Conservation (phyloP, 2,797 vertebrate species). For the Sebastiscus albofasciatus region DNA sequence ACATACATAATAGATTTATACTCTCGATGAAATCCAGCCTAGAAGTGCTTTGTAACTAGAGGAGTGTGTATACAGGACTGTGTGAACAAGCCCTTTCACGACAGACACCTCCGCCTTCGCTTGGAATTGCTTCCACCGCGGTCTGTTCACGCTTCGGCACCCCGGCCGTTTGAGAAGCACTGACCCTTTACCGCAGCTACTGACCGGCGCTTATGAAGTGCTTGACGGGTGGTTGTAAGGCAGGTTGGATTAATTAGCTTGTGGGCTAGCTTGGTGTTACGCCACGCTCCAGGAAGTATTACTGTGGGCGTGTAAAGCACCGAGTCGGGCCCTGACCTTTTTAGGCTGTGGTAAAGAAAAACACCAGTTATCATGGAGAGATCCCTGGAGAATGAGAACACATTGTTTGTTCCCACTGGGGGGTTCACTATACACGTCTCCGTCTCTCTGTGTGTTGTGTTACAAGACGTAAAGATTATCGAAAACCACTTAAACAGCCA, state of each 20-base stretch:
- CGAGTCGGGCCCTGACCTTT: slow-evolving; percentile 63
- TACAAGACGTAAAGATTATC: neutral
- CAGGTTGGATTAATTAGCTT: slow-evolving; percentile 78
- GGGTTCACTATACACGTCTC: slow-evolving; percentile 20
- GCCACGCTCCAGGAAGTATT: slow-evolving; percentile 51
- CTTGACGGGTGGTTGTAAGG: slow-evolving; percentile 68
- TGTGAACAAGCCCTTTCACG: slow-evolving; percentile 1
- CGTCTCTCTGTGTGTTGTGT: neutral
- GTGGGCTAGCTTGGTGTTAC: slow-evolving; percentile 57
- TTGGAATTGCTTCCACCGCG: slow-evolving; percentile 47
- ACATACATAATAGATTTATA: neutral
- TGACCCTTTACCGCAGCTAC: slow-evolving; percentile 72
- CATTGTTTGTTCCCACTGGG: neutral
- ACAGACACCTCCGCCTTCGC: slow-evolving; percentile 37
- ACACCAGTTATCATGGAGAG: slow-evolving; percentile 46
- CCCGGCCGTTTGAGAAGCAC: slow-evolving; percentile 61
- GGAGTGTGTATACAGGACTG: neutral
- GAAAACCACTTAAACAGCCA: too few relatives aligned
- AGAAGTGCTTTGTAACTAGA: neutral
- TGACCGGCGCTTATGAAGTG: slow-evolving; percentile 71
- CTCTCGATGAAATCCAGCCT: neutral
- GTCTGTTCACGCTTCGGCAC: slow-evolving; percentile 65
- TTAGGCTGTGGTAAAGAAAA: slow-evolving; percentile 54
- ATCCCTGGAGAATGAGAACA: slow-evolving; percentile 23
- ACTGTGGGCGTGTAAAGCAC: slow-evolving; percentile 58